Percentiles rank a stretch among this genome's conserved stretches.
These are phyloP conservation scores for Anodontia alba DNA, from an alignment of 2,888 invertebrate genomes.

Conservation along the genomic window DNA sequence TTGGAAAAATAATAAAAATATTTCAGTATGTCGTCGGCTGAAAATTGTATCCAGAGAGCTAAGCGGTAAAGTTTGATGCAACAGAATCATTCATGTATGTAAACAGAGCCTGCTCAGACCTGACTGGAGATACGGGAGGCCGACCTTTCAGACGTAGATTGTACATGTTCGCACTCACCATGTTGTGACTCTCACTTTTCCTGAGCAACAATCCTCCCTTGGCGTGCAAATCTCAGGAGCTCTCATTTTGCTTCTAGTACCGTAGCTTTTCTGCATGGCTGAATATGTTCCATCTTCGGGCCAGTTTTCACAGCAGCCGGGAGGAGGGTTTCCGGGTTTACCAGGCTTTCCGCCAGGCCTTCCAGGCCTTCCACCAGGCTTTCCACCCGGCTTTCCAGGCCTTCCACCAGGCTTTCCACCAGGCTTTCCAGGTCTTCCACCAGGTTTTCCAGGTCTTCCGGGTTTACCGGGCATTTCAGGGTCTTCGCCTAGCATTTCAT, in stretches of 20 bases:
- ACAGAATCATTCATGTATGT: too few relatives aligned
- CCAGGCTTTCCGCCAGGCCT: neutral
- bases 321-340: neutral
- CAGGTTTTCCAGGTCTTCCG: neutral
- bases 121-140: too few relatives aligned
- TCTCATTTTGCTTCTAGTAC: neutral
- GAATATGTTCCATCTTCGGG: neutral
- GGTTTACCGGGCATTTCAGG: neutral
- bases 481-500: neutral
- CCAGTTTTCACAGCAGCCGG: neutral
- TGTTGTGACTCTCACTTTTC: neutral
- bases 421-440: neutral
- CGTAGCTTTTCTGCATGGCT: neutral
- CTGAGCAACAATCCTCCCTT: neutral
- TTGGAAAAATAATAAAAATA: too few relatives aligned
- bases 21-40: too few relatives aligned
- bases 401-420: neutral
- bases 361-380: neutral
- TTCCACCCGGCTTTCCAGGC: neutral
- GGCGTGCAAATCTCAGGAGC: neutral
- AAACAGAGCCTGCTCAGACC: too few relatives aligned
- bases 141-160: too few relatives aligned
- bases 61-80: too few relatives aligned
- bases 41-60: too few relatives aligned
- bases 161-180: neutral